phyloP scores from a whole-genome alignment of 2,888 invertebrate species.

The Cosmia pyralina region DNA sequence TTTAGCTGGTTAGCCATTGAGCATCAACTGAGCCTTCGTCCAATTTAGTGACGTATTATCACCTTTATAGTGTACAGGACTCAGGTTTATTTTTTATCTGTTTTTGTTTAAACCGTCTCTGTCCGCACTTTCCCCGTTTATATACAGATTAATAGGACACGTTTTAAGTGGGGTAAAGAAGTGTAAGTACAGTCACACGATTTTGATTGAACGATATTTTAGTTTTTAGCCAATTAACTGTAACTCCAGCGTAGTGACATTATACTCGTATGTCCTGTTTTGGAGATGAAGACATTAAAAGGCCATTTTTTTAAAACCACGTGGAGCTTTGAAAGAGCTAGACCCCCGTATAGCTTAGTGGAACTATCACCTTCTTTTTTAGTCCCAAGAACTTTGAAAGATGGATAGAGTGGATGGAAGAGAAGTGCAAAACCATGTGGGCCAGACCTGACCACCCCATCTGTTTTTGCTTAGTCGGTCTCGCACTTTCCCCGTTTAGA shows the following conservation, averaged over 20 bases:
- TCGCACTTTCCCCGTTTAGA: background rate
- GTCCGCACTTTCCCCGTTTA: conserved; percentile 68
- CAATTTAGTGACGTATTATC: too few relatives aligned
- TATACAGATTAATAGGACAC: conserved; percentile 49
- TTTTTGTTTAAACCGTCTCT: conserved; percentile 59
- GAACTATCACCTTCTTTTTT: background rate
- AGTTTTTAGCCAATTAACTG: background rate
- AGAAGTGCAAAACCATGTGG: background rate
- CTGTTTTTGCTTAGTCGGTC: background rate
- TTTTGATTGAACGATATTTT: background rate
- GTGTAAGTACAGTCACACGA: conserved; percentile 5
- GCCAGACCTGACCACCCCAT: background rate
- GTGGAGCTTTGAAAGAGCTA: too few relatives aligned
- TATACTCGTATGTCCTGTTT: background rate
- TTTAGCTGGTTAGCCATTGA: background rate
- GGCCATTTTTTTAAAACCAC: background rate
- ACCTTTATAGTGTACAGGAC: too few relatives aligned
- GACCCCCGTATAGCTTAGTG: too few relatives aligned
- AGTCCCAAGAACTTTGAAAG: background rate
- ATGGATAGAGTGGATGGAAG: too few relatives aligned
- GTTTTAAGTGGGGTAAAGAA: conserved; percentile 32
- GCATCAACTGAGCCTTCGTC: background rate
- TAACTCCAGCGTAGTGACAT: background rate
- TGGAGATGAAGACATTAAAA: background rate
- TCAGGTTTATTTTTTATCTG: conserved; percentile 25